Base-by-base conservation (phyloP, 2,113 vertebrate genomes). In the Piprites chloris region DNA sequence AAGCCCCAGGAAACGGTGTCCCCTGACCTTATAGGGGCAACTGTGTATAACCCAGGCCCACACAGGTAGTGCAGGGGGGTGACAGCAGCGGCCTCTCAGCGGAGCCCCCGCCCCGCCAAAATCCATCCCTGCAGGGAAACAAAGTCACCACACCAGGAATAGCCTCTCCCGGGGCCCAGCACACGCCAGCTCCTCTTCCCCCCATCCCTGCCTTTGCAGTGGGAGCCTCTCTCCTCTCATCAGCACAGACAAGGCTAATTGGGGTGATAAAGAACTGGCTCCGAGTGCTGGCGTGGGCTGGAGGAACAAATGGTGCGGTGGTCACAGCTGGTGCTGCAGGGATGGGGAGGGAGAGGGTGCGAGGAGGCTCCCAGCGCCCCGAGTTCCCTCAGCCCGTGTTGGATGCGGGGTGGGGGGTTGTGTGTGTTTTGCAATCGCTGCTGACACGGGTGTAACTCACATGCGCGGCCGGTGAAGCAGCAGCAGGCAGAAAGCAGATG, bases 161-260 rank as follows among this genome's bases (percentile, higher is more conserved):
- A 17, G 63, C 92, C 82, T 55, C 59, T 69, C 4, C 6, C 12
- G 2, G 27, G 39, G 47, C 94, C 93, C 85, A 4, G 71, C 13
- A 8, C 16, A 7, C 19, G 33, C 28, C 20, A 30, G 56, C 66
- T 71, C 86, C 61, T 63, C 39, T 72, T 73, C 65, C 87, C 85
- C 95, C 67, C 47, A 7, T 77, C 83, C 82, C 42, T 50, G 84
- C 86, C 74, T 74, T 52, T 47, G 90, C 81, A 55, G 79, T 50
- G 91, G 80, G 26, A 96, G 74, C 81, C 95, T 95, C 96, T 93
- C 96, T 92, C 91, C 90, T 89, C 95, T 93, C 95, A 96, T 96
- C 96, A 97, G 95, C 92, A 96, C 96, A 75, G 95, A 96, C 96
- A 94, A 95, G 92, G 81, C 96, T 96, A 89, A 96, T 67, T 92